These are phyloP conservation scores for Leptopilina boulardi DNA, from an alignment of 1,140 invertebrate species.

Conservation along the genomic window DNA sequence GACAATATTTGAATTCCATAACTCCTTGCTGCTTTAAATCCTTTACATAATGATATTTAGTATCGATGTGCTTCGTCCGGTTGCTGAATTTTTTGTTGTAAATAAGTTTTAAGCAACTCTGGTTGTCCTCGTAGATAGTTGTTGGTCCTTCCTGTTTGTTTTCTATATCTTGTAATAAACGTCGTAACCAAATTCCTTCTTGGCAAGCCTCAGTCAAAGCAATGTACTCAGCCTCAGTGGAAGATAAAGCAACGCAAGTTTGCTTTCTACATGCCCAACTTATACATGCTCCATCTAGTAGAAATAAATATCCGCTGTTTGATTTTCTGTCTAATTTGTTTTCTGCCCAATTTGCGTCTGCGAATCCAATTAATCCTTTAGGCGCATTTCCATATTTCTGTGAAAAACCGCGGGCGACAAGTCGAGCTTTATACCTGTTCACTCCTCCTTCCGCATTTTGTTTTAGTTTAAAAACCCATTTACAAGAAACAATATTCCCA, in stretches of 20 bases:
- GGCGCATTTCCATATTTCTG: slow-evolving; percentile 57
- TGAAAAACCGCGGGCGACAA: slow-evolving; percentile 58
- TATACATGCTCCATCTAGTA: slow-evolving; percentile 39
- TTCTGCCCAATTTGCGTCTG: slow-evolving; percentile 49
- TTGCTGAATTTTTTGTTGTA: slow-evolving; percentile 45
- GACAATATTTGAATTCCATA: slow-evolving; percentile 44
- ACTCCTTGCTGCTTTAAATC: slow-evolving; percentile 37
- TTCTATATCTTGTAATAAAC: slow-evolving; percentile 8
- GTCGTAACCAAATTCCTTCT: background rate
- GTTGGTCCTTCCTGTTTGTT: background rate
- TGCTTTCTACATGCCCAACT: slow-evolving; percentile 46
- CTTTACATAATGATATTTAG: slow-evolving; percentile 38
- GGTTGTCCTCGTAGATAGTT: slow-evolving; percentile 19
- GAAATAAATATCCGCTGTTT: slow-evolving; percentile 46
- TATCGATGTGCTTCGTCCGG: slow-evolving; percentile 43
- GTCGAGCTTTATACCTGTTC: slow-evolving; percentile 45
- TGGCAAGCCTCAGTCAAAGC: slow-evolving; percentile 7
- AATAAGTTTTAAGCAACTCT: slow-evolving; percentile 28
- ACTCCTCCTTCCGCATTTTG: background rate
- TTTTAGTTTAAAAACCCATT: slow-evolving; percentile 43
- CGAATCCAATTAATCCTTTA: slow-evolving; percentile 40
- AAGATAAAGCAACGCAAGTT: slow-evolving; percentile 41
- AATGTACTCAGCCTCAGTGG: slow-evolving; percentile 49
- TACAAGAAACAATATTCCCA: slow-evolving; percentile 43
- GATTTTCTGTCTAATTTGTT: slow-evolving; percentile 47